These are phyloP conservation scores for Garrulus glandarius DNA, from an alignment of 2,797 vertebrate species.

Conservation along the genomic window DNA sequence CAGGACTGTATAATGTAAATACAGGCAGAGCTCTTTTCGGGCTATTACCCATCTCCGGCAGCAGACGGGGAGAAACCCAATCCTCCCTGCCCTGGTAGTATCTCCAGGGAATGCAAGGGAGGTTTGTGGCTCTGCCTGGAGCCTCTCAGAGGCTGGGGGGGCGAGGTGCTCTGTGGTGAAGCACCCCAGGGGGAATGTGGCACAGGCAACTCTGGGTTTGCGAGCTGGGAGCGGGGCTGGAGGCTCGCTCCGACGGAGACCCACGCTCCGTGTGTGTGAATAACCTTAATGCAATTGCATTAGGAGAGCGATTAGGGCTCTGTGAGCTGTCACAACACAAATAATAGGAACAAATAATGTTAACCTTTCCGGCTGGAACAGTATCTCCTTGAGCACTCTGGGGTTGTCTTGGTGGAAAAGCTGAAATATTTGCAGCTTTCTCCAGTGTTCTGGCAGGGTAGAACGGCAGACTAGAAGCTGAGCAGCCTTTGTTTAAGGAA, in stretches of 20 bases:
- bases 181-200: background rate
- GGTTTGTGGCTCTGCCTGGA: background rate
- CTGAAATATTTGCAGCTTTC: conserved; percentile 31
- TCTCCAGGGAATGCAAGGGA: background rate
- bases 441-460: background rate
- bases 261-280: background rate
- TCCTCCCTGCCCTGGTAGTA: background rate
- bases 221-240: background rate
- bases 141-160: background rate
- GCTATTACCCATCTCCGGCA: background rate
- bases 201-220: background rate
- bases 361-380: conserved; percentile 50
- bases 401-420: background rate
- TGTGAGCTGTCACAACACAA: conserved; percentile 61
- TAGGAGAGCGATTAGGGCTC: conserved; percentile 54
- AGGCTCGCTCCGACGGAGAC: background rate
- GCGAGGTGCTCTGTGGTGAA: background rate
- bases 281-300: conserved; percentile 48
- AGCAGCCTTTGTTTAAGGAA: conserved; percentile 41
- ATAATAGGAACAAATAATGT: conserved; percentile 60
- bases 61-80: background rate
- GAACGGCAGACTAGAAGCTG: background rate
- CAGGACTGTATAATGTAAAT: conserved; percentile 8
- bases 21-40: background rate
- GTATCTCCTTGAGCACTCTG: conserved; percentile 39